phyloP scores from a whole-genome alignment of 2,888 invertebrate genomes.

The Odontocerum albicorne region DNA sequence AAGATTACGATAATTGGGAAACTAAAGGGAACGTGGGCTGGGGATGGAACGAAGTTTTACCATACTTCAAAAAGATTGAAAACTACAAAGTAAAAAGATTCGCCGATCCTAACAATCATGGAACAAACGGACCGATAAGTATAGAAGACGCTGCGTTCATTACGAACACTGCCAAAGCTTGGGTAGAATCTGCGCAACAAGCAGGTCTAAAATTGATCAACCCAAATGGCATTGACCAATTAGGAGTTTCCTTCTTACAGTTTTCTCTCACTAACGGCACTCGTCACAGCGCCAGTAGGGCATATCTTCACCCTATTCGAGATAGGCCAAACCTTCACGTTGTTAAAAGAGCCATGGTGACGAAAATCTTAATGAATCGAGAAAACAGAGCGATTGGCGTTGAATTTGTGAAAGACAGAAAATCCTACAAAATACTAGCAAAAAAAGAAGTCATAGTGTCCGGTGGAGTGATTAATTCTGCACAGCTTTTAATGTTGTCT shows the following conservation, averaged over 20 bases:
- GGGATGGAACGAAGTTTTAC: slow-evolving; percentile 66
- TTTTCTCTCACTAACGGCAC: slow-evolving; percentile 69
- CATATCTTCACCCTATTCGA: slow-evolving; percentile 64
- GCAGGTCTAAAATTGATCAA: slow-evolving; percentile 64
- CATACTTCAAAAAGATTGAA: slow-evolving; percentile 72
- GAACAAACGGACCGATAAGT: slow-evolving; percentile 60
- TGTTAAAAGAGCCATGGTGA: slow-evolving; percentile 59
- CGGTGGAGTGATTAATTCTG: slow-evolving; percentile 77
- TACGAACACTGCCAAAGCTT: slow-evolving; percentile 60
- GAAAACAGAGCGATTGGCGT: slow-evolving; percentile 61
- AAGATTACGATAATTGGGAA: slow-evolving; percentile 80
- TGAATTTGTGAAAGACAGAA: slow-evolving; percentile 56
- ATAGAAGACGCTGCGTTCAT: slow-evolving; percentile 62
- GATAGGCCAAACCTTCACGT: slow-evolving; percentile 66
- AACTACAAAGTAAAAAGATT: slow-evolving; percentile 59
- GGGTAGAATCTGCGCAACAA: slow-evolving; percentile 64
- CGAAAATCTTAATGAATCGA: slow-evolving; percentile 59
- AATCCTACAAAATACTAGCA: slow-evolving; percentile 50
- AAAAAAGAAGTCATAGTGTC: slow-evolving; percentile 73
- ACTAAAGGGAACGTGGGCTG: slow-evolving; percentile 70
- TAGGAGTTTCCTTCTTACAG: slow-evolving; percentile 67
- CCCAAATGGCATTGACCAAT: slow-evolving; percentile 66
- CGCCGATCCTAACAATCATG: slow-evolving; percentile 58
- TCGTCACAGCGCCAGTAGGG: slow-evolving; percentile 74
- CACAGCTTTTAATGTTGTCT: slow-evolving; percentile 80